phyloP scores from a whole-genome alignment of 2,113 vertebrate genomes.

The Theristicus caerulescens region DNA sequence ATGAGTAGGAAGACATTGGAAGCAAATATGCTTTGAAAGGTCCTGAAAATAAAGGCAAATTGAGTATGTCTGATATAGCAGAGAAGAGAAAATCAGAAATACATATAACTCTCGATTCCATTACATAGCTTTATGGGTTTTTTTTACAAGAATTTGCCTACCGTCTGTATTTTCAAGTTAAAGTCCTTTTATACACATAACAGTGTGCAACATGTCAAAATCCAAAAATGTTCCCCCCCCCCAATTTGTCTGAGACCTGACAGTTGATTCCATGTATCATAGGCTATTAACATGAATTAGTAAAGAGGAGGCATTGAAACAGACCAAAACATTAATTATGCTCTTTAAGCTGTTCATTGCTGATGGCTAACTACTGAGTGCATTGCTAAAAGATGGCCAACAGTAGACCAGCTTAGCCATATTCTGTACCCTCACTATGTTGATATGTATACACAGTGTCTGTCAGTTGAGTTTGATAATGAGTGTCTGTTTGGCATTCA shows the following conservation, averaged over 20 bases:
- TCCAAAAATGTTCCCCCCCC: neutral
- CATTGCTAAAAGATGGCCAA: neutral
- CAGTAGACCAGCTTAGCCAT: fast-evolving
- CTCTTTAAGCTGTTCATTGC: neutral
- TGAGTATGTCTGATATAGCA: neutral
- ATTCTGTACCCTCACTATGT: neutral
- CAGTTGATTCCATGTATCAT: neutral
- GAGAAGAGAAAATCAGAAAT: neutral
- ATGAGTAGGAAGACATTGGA: neutral
- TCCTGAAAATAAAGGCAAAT: neutral
- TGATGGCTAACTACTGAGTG: neutral
- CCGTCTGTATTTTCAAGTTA: neutral
- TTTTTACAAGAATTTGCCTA: neutral
- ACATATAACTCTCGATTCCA: neutral
- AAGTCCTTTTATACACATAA: neutral
- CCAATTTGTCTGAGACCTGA: fast-evolving
- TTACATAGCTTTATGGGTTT: fast-evolving
- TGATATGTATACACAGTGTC: fast-evolving
- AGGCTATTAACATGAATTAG: neutral
- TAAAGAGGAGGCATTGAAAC: neutral
- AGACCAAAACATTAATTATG: neutral
- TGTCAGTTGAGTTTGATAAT: neutral
- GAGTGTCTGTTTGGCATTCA: neutral
- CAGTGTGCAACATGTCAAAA: neutral
- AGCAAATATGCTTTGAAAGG: neutral